phyloP scores from a whole-genome alignment of 2,113 vertebrate genomes.

The Cacatua alba region DNA sequence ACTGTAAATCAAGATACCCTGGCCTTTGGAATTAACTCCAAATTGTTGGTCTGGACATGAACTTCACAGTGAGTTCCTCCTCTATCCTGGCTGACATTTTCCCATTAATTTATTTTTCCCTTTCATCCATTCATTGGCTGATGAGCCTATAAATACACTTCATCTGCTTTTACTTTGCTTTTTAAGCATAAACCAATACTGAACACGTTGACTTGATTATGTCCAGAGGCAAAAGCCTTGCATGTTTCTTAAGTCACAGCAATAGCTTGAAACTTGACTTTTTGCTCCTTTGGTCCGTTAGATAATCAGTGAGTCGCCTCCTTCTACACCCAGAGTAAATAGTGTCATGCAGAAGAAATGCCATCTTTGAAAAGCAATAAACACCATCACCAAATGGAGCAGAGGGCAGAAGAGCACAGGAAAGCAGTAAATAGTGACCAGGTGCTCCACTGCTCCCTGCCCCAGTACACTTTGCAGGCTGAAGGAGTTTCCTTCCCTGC shows the following conservation, averaged over 20 bases:
- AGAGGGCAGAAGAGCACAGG: neutral
- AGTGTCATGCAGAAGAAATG: constrained; percentile 50
- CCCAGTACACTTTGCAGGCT: neutral
- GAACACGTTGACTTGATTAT: constrained; percentile 79
- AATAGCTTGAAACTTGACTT: constrained; percentile 73
- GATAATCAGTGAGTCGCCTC: constrained; percentile 42
- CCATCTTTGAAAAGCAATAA: constrained; percentile 41
- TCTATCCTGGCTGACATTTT: constrained; percentile 76
- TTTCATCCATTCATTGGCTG: constrained; percentile 80
- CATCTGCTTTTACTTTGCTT: constrained; percentile 84
- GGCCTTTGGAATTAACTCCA: constrained; percentile 71
- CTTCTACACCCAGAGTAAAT: constrained; percentile 39
- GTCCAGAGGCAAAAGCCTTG: constrained; percentile 72
- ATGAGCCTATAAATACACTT: constrained; percentile 79
- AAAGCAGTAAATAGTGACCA: constrained; percentile 7
- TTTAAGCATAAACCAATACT: constrained; percentile 78
- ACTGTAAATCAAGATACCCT: constrained; percentile 66
- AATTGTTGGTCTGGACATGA: constrained; percentile 73
- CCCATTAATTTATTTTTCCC: constrained; percentile 76
- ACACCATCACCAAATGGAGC: neutral
- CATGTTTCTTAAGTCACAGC: constrained; percentile 68
- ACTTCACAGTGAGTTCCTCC: constrained; percentile 67
- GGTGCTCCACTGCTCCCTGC: constrained; percentile 3
- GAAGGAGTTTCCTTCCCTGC: neutral
- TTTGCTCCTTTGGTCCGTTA: constrained; percentile 62